Evolutionary conservation across 2,888 invertebrate species (phyloP).

Genomic region (Bugula neritina): DNA sequence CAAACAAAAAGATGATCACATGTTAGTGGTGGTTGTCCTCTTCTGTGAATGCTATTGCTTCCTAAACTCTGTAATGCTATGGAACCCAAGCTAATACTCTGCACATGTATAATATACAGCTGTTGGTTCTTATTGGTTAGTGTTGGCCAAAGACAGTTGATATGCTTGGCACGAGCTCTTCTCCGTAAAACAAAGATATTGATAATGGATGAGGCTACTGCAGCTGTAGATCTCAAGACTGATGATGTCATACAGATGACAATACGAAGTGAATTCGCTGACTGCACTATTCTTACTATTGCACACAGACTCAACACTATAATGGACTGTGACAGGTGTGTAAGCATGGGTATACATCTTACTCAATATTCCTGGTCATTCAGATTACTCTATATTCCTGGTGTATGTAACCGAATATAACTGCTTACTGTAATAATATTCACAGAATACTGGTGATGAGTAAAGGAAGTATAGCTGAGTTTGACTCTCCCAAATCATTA

Average conservation of each 20-base stretch:
- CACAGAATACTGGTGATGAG: constrained; percentile 27
- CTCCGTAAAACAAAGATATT: constrained; percentile 78
- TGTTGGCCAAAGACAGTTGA: constrained; percentile 76
- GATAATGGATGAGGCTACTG: constrained; percentile 81
- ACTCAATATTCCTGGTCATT: too few species aligned
- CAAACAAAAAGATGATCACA: too few species aligned
- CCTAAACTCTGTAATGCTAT: too few species aligned
- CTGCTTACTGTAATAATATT: too few species aligned
- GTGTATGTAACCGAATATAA: too few species aligned
- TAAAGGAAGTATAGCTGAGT: constrained; percentile 24
- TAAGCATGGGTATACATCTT: too few species aligned
- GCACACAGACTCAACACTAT: constrained; percentile 89
- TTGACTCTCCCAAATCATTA: constrained; percentile 20
- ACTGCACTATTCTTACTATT: constrained; percentile 83
- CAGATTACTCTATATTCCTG: too few species aligned
- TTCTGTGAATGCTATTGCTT: too few species aligned
- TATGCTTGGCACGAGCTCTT: constrained; percentile 75
- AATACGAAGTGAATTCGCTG: constrained; percentile 75
- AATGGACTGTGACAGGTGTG: constrained; percentile 55
- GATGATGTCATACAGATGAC: constrained; percentile 78
- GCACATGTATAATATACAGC: too few species aligned
- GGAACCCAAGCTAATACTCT: too few species aligned
- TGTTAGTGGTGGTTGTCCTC: too few species aligned
- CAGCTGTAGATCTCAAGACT: constrained; percentile 82
- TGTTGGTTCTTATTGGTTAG: too few species aligned